Base-by-base conservation (phyloP, 2,888 invertebrate genomes). In the Limnephilus lunatus region DNA sequence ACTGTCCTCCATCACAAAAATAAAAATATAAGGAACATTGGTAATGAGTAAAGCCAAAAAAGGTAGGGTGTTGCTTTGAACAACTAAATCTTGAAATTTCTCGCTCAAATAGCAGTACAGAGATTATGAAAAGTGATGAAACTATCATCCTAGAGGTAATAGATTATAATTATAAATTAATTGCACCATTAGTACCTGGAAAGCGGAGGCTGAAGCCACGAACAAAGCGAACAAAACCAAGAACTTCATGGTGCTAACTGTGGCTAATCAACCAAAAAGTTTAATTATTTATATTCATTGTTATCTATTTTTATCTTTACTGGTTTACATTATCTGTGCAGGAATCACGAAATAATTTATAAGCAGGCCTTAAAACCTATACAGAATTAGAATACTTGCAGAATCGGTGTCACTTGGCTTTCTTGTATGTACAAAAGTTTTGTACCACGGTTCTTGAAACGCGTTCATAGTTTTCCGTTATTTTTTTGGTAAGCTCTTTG, bases 191-290 rank as follows among this genome's bases (percentile, higher is more conserved):
- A 68, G 25, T 68, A 68, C 68, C 68, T 68, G 68, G 25, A n/a
- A 68, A 11, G 68, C 68, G 4, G 25, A 25, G 25, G 68, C 68
- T 7, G n/a, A 68, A 68, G 68, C 68, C 68, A 68, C 68, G 25
- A 68, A 68, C 7, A 68, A 68, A n/a, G 68, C 68, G 68, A 68
- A 68, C 25, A 68, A 68, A 68, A 68, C 11, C 68, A 85, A 19
- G 39, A 85, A 85, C 85, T 85, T 85, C 85, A 85, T 85, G 35
- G n/a, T 68, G 68, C 25, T n/a, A 25, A 25, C 68, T 68, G 68
- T 68, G 25, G 9, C 25, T 68, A 68, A 25, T 25, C 68, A 68
- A 9, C 9, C 9, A 25, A 68, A 25, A 9, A 68, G 68, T 68
- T 68, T 25, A 9, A 9, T 68, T 68, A 68, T 68, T 68, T 68